Base-by-base conservation (phyloP, 1,140 invertebrate genomes). In the Eriocheir sinensis region DNA sequence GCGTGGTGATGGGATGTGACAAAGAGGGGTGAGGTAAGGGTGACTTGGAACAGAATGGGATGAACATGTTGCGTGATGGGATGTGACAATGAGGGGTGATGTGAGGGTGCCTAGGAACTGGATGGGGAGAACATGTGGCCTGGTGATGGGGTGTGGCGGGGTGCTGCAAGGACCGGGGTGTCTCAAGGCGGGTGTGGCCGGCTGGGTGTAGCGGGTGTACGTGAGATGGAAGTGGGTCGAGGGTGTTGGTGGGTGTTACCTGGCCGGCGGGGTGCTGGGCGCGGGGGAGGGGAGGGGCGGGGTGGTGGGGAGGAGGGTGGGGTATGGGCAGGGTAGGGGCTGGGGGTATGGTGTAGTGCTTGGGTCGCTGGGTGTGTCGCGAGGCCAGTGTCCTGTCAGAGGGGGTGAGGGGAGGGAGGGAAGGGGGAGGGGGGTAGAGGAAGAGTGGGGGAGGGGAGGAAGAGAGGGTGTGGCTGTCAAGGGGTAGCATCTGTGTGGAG, bases 331-430 rank as follows among this genome's bases (percentile, higher is more conserved):
- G n/a, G n/a, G n/a, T n/a, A n/a, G 48, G 48, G 48, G 12, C 12
- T 12, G 48, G 48, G 48, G 48, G 48, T 53, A 21, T 9, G 0
- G 48, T 53, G 48, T 9, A 21, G 53, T 3, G 53, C 2, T 9
- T 9, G 60, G 60, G 60, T 72, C 60, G 60, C 12, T n/a, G 60
- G 60, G 60, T 72, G 44, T 48, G 60, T 72, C 60, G 60, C 60
- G 60, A 72, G 60, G 60, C 60, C 60, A 72, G 60, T 72, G 60
- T 72, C 60, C 60, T 72, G 60, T n/a, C n/a, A n/a, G 60, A 72
- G 21, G 21, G 60, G 4, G 27, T 72, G 4, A 15, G 44, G 44
- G 60, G 21, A 72, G 0, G 60, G 60, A n/a, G 27, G 60, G 0
- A 21, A n/a, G 21, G 27, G 44, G n/a, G n/a, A n/a, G n/a, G n/a